Conservation (phyloP, 1,140 invertebrate species). For the Linepithema humile region DNA sequence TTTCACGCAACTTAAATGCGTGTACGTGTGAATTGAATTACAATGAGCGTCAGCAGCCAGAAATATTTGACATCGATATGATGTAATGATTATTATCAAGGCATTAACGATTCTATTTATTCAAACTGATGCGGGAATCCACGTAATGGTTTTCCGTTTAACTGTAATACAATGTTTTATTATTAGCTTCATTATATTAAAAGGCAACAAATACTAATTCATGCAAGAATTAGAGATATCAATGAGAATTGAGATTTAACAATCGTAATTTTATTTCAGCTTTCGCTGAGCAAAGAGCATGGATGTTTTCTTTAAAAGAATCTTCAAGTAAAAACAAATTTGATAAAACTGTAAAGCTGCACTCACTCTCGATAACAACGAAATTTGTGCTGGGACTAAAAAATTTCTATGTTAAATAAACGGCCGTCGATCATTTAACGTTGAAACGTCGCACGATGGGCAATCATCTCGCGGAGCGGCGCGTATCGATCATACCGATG, state of each 20-base stretch:
- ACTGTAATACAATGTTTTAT: neutral
- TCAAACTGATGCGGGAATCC: neutral
- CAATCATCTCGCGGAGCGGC: neutral
- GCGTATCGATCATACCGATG: slow-evolving; percentile 30
- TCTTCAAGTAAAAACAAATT: neutral
- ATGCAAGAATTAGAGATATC: neutral
- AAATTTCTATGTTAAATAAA: neutral
- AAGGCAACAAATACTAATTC: neutral
- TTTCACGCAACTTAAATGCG: slow-evolving; percentile 10
- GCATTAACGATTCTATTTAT: neutral
- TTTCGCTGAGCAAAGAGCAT: neutral
- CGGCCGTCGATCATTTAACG: neutral
- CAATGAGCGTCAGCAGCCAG: neutral
- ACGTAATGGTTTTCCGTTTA: neutral
- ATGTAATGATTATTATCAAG: neutral
- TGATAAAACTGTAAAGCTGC: too few species aligned
- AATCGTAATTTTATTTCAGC: neutral
- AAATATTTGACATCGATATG: neutral
- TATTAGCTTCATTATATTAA: neutral
- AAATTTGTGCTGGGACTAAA: neutral
- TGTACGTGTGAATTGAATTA: slow-evolving; percentile 8
- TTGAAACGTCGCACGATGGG: neutral
- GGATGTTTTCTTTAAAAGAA: neutral
- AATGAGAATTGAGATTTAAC: neutral
- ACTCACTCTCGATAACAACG: neutral